Evolutionary conservation across 2,888 invertebrate species (phyloP).

Genomic region (Acanthopleura granulata): DNA sequence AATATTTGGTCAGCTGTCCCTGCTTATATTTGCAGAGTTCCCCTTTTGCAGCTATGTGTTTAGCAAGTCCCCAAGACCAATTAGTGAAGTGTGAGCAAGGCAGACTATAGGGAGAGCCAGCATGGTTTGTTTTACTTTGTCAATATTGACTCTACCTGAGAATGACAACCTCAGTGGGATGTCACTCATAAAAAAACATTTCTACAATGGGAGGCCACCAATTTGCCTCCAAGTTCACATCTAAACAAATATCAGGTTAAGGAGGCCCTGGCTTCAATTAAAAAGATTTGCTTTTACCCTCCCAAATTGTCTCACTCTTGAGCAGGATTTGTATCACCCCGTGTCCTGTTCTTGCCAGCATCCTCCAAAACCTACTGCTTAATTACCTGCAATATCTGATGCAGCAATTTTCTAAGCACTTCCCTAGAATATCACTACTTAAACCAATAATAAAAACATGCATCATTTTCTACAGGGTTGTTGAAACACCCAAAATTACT

Average conservation of each 20-base stretch:
- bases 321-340: too few relatives aligned
- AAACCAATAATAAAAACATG: too few relatives aligned
- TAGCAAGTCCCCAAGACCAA: not conserved
- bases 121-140: not conserved
- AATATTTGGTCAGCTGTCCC: not conserved
- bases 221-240: slow-evolving; percentile 1
- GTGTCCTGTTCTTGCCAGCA: too few relatives aligned
- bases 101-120: not conserved
- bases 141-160: slow-evolving; percentile 1
- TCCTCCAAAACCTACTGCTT: too few relatives aligned
- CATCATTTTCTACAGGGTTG: too few relatives aligned
- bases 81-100: not conserved
- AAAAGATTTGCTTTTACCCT: too few relatives aligned
- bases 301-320: too few relatives aligned
- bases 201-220: slow-evolving; percentile 1
- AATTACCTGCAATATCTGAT: too few relatives aligned
- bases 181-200: not conserved
- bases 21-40: not conserved
- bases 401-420: too few relatives aligned
- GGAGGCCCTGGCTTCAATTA: not conserved
- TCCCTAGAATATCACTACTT: too few relatives aligned
- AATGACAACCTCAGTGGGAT: not conserved
- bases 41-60: not conserved
- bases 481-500: too few relatives aligned
- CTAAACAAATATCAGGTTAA: not conserved